Base-by-base conservation (phyloP, 2,797 vertebrate genomes). In the Micropoecilia bifurca region DNA sequence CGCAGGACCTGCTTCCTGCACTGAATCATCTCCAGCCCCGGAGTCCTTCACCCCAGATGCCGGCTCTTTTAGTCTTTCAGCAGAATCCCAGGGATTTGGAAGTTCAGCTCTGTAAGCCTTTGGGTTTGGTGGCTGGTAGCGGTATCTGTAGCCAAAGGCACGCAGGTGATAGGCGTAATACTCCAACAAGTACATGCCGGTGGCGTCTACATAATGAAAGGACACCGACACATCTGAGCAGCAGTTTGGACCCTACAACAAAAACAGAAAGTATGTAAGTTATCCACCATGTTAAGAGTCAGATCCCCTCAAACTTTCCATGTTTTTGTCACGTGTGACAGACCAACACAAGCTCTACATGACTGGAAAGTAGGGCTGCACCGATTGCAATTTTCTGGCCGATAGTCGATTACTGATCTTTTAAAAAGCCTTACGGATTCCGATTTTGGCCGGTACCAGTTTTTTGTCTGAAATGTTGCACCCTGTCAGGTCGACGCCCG, bases 141-240 rank as follows among this genome's bases (percentile, higher is more conserved):
- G 95, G 85, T 96, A 91, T 66, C 25, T 90, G 86, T 96, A 96
- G 80, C 95, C 95, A 43, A 96, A 96, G 91, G 96, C 93, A 83
- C 91, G 91, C 71, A 96, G 93, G 91, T 96, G 95, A 83, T 94
- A 96, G 16, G 94, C 90, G 89, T 96, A 96, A 78, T 96, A 96
- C 87, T 96, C 95, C 92, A 96, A 68, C 33, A 89, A 83, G 88
- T 96, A 95, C 95, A 96, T 96, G 22, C 83, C 63, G 3, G 85
- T 30, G 1, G 94, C 63, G 41, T 90, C 88, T 33, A 96, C 90
- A n/a, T 96, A 96, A 89, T 96, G 95, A 91, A 96, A 97, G 77
- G 97, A 97, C 83, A 97, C 91, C 0, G 96, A 94, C 79, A 97
- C 59, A 71, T 96, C 95, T 9, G 96, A 96, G 91, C 95, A 96